Base-by-base conservation (phyloP, 53 echinoderm and acorn worm species). In the Paracentrotus lividus region DNA sequence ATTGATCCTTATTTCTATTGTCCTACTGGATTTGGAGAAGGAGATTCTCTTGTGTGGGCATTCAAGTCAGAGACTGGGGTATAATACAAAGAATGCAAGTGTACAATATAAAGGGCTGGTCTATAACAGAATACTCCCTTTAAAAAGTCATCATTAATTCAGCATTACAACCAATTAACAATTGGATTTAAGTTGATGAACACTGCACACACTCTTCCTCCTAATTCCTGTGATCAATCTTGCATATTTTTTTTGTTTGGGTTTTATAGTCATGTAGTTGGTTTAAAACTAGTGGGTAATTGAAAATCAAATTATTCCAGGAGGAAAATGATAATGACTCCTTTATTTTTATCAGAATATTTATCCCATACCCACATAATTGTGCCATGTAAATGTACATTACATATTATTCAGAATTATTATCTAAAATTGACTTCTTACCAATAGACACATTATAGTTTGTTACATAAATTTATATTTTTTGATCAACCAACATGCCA, bases 1-100 rank as follows among this genome's bases (percentile, higher is more conserved):
- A 86, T 86, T 86, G 86, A 86, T 86, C 86, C 86, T 4, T 3
- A 38, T 34, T 86, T 86, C 86, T 86, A 32, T 86, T 86, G 86
- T 86, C 34, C 53, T 16, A 13, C 56, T 23, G 86, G 57, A 86
- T 86, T 86, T 53, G 38, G 2, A 55, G 2, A 34, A 29, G 27
- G 38, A 56, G 56, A 32, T 86, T 56, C 55, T 86, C 8, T 86
- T 18, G 34, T 8, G 56, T 8, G 7, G 31, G 20, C 21, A 86
- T 34, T 53, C 56, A 55, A 56, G 54, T 56, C 33, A 86, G 0
- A 54, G 36, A 86, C 34, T 14, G 32, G 33, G 33, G 45, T n/a
- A 54, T 86, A 7, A 45, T 72, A 36, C 47, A n/a, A 81, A 47
- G 81, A 81, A 81, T 81, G 81, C 81, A 26, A 81, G 81, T 45